Evolutionary conservation across 1,140 invertebrate genomes (phyloP).

Genomic region (Mercenaria mercenaria): DNA sequence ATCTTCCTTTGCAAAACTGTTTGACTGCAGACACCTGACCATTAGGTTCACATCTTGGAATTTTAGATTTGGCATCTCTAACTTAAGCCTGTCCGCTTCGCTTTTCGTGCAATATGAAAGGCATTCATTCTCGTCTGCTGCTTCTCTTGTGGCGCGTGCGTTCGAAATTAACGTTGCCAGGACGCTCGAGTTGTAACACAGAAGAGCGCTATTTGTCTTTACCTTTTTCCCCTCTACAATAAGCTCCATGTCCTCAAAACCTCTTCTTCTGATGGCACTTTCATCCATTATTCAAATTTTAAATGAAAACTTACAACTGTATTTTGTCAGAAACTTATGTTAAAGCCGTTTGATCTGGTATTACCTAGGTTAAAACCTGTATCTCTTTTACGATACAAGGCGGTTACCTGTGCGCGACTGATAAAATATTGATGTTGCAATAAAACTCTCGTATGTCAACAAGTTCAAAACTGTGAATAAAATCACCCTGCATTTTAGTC

Average conservation of each 20-base stretch:
- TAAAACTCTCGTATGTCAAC: too few relatives aligned
- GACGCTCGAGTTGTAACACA: slow-evolving; percentile 18
- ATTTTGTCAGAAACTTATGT: too few relatives aligned
- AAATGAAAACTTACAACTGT: too few relatives aligned
- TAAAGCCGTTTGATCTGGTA: too few relatives aligned
- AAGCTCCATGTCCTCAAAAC: not conserved
- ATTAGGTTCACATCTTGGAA: not conserved
- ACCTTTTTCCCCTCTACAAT: slow-evolving; percentile 23
- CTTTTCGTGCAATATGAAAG: not conserved
- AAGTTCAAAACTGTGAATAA: too few relatives aligned
- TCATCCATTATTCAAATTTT: too few relatives aligned
- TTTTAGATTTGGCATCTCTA: slow-evolving; percentile 6
- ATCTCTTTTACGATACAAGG: too few relatives aligned
- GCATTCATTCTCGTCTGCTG: not conserved
- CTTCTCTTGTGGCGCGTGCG: not conserved
- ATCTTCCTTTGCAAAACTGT: not conserved
- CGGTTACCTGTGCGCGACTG: too few relatives aligned
- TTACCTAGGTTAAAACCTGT: too few relatives aligned
- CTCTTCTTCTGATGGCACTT: not conserved
- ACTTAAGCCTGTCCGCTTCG: not conserved
- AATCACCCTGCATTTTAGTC: too few relatives aligned
- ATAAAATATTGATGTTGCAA: too few relatives aligned
- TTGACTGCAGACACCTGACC: not conserved
- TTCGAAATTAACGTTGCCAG: not conserved
- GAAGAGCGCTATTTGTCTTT: not conserved